These are phyloP conservation scores for Tenthredo mesomela DNA, from an alignment of 2,888 invertebrate species.

Conservation along the genomic window DNA sequence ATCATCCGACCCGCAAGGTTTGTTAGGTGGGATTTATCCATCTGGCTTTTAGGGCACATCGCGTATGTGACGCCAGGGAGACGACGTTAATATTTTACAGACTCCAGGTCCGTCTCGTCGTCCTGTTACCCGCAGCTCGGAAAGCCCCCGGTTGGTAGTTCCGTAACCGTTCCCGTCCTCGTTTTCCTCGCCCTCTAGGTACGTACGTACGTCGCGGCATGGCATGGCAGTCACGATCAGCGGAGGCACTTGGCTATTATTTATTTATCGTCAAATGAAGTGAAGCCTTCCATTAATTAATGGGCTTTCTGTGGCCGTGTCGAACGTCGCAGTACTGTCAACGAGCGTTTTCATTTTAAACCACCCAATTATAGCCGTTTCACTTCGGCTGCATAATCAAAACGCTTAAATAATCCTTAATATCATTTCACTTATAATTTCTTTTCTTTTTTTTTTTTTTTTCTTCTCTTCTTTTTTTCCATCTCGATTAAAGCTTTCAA, in stretches of 20 bases:
- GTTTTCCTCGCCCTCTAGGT: neutral
- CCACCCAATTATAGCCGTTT: conserved; percentile 46
- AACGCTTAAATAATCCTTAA: neutral
- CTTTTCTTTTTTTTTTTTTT: neutral
- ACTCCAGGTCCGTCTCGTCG: conserved; percentile 56
- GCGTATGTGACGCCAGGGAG: conserved; percentile 71
- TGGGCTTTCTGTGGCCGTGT: conserved; percentile 73
- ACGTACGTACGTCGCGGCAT: no score
- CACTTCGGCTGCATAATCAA: neutral
- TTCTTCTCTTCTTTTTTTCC: neutral
- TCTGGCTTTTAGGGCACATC: conserved; percentile 41
- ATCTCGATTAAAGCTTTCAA: neutral
- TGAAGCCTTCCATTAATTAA: conserved; percentile 73
- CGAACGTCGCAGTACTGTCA: conserved; percentile 57
- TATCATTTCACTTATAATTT: neutral
- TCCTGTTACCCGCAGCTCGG: neutral
- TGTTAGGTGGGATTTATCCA: conserved; percentile 18
- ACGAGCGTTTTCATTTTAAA: conserved; percentile 75
- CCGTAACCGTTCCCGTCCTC: neutral
- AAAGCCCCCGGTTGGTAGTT: neutral
- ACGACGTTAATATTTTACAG: conserved; percentile 74
- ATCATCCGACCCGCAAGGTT: neutral
- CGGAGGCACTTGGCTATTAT: conserved; percentile 68
- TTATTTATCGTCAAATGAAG: conserved; percentile 73
- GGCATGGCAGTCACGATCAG: neutral